Conservation (phyloP, 2,113 vertebrate species). For the Myrmophylax atrothorax region DNA sequence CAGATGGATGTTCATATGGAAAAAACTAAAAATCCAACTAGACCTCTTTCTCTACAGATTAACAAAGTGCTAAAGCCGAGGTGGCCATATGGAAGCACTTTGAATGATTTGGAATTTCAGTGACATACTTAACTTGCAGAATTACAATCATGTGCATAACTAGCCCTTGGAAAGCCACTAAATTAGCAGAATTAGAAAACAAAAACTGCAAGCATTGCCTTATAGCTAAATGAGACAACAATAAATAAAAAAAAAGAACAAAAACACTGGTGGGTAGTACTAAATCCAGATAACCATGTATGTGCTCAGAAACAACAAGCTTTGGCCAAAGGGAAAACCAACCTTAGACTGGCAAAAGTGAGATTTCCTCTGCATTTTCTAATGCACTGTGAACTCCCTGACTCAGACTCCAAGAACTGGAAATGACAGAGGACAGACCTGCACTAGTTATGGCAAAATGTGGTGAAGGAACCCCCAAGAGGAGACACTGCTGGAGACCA, state of each 20-base stretch:
- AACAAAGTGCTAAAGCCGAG: background rate
- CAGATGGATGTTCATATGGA: background rate
- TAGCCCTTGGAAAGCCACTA: background rate
- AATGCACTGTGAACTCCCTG: background rate
- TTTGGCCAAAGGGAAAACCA: background rate
- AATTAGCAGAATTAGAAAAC: background rate
- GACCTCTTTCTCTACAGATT: background rate
- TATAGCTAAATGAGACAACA: background rate
- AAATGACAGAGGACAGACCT: background rate
- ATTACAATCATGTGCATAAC: background rate
- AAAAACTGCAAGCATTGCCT: background rate
- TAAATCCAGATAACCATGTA: background rate
- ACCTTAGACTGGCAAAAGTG: fast-evolving
- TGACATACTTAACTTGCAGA: background rate
- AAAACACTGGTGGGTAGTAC: background rate
- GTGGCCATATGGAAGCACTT: background rate
- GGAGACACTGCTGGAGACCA: background rate
- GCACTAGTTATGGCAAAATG: background rate
- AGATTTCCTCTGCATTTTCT: background rate
- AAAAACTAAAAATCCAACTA: background rate
- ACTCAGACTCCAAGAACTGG: background rate
- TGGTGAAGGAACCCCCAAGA: background rate
- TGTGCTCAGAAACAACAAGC: background rate
- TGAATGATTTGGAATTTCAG: background rate
- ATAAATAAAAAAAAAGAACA: background rate